Base-by-base conservation (phyloP, 2,888 invertebrate genomes). In the Nemotelus pantherinus region DNA sequence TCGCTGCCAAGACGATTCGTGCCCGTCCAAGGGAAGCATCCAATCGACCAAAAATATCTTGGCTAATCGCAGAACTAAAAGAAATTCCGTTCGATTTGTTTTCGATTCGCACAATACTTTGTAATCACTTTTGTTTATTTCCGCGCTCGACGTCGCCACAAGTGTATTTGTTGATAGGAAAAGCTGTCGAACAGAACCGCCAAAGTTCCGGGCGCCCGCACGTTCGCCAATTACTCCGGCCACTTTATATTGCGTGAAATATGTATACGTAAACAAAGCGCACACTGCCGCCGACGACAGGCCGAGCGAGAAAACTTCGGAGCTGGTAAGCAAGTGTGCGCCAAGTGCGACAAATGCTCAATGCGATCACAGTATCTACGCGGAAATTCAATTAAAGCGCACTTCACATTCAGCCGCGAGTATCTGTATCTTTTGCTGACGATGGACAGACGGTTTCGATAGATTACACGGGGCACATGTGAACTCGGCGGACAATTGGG, bases 191-290 rank as follows among this genome's bases (percentile, higher is more conserved):
- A 63, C 65, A 4, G 63, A 63, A 47, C 4, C n/a, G 7, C n/a
- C 45, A 65, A 65, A 65, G 65, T 47, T 65, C 25, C 43, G 7
- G 63, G 43, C 63, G 43, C 3, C 6, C 65, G 65, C 65, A 44
- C 65, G 39, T n/a, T 44, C 47, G 4, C 10, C 65, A 10, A 44
- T 45, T 25, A 65, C 45, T 47, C 65, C 10, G 9, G 43, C 63
- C 43, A 45, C 44, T 65, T 47, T 47, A 63, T 25, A n/a, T 43
- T 10, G 47, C 65, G 65, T 65, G 65, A 65, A 65, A 39, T 45
- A 47, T 47, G 65, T 65, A 2, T 47, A 47, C 65, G 65, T 65
- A 65, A 65, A 65, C 65, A 65, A 65, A 44, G 65, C 47, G 45
- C 10, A 7, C 7, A 39, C 41, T 7, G 7, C 63, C 39, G 9